phyloP scores from a whole-genome alignment of 2,797 vertebrate genomes.

The Melopsittacus undulatus region DNA sequence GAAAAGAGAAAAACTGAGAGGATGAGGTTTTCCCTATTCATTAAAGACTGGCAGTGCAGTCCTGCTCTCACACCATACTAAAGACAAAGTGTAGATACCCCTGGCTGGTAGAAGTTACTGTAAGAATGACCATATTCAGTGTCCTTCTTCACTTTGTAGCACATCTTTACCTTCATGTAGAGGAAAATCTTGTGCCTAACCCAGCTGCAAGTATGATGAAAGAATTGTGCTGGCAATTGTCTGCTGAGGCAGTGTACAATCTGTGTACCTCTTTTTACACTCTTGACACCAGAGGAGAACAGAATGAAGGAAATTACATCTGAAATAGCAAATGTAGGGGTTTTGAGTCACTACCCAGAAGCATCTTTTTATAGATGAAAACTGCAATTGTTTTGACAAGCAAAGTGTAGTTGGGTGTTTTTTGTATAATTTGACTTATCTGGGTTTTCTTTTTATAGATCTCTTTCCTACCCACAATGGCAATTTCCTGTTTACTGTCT shows the following conservation, averaged over 20 bases:
- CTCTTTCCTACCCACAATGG: not conserved
- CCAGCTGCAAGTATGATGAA: not conserved
- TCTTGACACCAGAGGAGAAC: slow-evolving; percentile 47
- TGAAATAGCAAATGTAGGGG: slow-evolving; percentile 58
- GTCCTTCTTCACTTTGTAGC: not conserved
- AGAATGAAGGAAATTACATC: slow-evolving; percentile 55
- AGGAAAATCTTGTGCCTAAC: not conserved
- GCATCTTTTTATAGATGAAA: slow-evolving; percentile 65
- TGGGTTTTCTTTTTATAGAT: slow-evolving; percentile 58
- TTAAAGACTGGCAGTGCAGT: not conserved
- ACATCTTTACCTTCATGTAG: not conserved
- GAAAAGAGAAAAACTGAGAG: not conserved
- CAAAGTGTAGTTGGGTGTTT: slow-evolving; percentile 4
- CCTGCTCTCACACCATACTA: not conserved
- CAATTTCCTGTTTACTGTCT: slow-evolving; percentile 27
- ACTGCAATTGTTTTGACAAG: slow-evolving; percentile 59
- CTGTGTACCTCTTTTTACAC: slow-evolving; percentile 46
- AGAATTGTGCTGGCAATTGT: not conserved
- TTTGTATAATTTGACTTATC: slow-evolving; percentile 47
- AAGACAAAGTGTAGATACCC: not conserved
- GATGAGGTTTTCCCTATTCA: not conserved
- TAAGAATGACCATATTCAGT: not conserved
- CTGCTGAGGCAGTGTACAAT: not conserved
- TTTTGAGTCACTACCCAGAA: slow-evolving; percentile 69
- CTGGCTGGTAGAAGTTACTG: not conserved